Base-by-base conservation (phyloP, 2,797 vertebrate species). In the Argya squamiceps region DNA sequence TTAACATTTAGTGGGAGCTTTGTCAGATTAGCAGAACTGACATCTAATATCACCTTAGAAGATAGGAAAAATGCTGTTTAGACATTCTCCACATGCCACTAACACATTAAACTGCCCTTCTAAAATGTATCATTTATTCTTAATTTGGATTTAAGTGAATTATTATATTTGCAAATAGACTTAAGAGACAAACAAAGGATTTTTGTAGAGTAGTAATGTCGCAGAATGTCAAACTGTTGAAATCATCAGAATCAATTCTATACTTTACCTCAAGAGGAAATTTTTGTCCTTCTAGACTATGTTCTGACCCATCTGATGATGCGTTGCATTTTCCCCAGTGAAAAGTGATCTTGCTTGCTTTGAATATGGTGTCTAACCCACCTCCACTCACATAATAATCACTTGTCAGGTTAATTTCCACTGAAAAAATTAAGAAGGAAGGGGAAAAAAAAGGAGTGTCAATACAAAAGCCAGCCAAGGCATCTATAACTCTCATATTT, bases 311-410 rank as follows among this genome's bases (percentile, higher is more conserved):
- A 3, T 99, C 99, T 19, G 99, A 99, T 2, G 99, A 99, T 3
- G 97, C 97, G 19, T 99, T 99, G 97, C 99, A 99, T 98, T 98
- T 99, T 84, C 99, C 99, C 99, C 99, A 99, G 97, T 99, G 99
- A 98, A 99, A 99, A 68, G 97, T 98, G 96, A 99, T 98, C 59
- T 98, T 99, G 87, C 98, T 99, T 68, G 99, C 99, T 98, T 98
- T 99, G 97, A 99, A 99, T 94, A 97, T 91, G 18, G 98, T 98
- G 94, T 98, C 98, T 74, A 99, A 98, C 46, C 99, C 98, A 62
- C 99, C 99, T 92, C 99, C 99, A 65, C 98, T 99, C 94, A 99
- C 83, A 71, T 96, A 98, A 94, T 99, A 99, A 88, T 99, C 99
- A 95, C 98, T 99, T 53, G 98, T 98, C 95, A 99, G 97, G 89